Base-by-base conservation (phyloP, 92 coral and sea anemone species). In the Zoanthus sociatus region DNA sequence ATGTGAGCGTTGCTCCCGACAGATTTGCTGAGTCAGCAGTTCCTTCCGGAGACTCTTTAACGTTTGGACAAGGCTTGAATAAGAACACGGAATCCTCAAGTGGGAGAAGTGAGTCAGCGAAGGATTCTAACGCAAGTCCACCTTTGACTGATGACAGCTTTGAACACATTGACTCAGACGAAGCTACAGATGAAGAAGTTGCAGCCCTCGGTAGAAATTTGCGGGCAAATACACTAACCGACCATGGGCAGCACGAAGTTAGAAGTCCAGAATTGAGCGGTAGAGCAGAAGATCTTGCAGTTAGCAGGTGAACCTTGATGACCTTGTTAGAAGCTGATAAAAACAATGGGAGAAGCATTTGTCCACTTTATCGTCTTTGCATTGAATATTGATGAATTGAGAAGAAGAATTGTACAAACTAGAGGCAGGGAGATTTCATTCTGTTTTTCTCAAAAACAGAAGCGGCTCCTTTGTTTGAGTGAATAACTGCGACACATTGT, bases 61-160 rank as follows among this genome's bases (percentile, higher is more conserved):
- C 77, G 13, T 31, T 67, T 51, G 77, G 32, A 46, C 54, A 50
- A 31, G 48, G 44, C 44, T 70, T 78, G 55, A 64, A 3, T 48
- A 47, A 66, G 75, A 81, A 47, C 63, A 11, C 76, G 4, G 85
- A 81, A 81, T 58, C 50, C n/a, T 72, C 56, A 2, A 56, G 31
- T 12, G 79, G 83, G 83, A 14, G 67, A 12, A 84, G 31, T 63
- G 71, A 73, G 56, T 5, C 69, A 10, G 26, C 17, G 17, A 71
- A 84, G 71, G 68, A 84, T 10, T 5, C 21, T 17, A 71, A 72
- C 79, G 70, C 83, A 48, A 73, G 89, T 78, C 86, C 92, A 44
- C 93, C 93, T 61, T 84, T 91, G n/a, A 92, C 92, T 17, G 99
- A 96, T 85, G 98, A 97, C 86, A 97, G 99, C 86, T 97, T 91